Base-by-base conservation (phyloP, 2,888 invertebrate species). In the Amphiduros pacificus region DNA sequence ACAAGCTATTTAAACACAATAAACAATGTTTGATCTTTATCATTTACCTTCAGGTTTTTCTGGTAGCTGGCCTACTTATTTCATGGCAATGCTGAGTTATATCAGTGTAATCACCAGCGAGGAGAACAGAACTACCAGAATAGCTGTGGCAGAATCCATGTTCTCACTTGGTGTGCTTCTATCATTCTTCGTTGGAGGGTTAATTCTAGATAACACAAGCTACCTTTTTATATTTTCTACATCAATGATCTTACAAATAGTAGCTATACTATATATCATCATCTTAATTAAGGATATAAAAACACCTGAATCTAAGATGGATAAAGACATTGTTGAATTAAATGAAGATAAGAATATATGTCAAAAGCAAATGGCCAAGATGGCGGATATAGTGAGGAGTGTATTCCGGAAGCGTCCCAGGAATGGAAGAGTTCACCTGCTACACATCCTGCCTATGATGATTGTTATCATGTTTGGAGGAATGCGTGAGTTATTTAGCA, bases 161-260 rank as follows among this genome's bases (percentile, higher is more conserved):
- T 91, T 93, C 75, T 86, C 94, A 70, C 87, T 89, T 61, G 90
- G 94, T 0, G 91, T 92, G 87, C 93, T 93, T 0, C 86, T 88
- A 0, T 94, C 94, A 49, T 88, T 91, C 5, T 90, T 90, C 28
- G 75, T 91, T 64, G 91, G 93, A 76, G 94, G 94, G 0, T 87
- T 92, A 58, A 84, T 94, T 68, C 88, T 89, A 74, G 73, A 78
- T 41, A 32, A 70, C 14, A 76, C 77, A 2, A 78, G 80, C 55
- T 83, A 78, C 66, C 72, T 76, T 2, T 75, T 75, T 59, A 79
- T 82, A 0, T 84, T 84, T 68, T 68, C 75, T 24, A 71, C 79
- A 55, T 74, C 80, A 62, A 65, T 77, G 54, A 64, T 71, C 2
- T 66, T 78, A 32, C 75, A 81, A 61, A 40, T 74, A 2, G 20